Evolutionary conservation across 2,888 invertebrate genomes (phyloP), one percentile per base, ranked within the genome.

Genomic region (Leistus spinibarbis): DNA sequence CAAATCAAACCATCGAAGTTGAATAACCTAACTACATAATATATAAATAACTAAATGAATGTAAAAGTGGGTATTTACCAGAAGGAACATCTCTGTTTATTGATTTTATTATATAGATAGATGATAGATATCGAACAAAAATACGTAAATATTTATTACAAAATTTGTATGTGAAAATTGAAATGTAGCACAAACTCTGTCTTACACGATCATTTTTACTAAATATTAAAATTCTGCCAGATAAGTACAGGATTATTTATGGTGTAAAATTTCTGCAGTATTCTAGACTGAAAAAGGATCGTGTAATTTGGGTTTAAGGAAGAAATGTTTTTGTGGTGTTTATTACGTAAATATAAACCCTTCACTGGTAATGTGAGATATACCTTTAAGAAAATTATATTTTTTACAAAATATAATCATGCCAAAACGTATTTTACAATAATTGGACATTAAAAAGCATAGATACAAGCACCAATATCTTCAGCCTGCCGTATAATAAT

Each of bases 41-140:
- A 60, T 60, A 60, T 60, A 60, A 60, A 60, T 60, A 60, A 40
- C 40, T 40, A 40, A 40, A 40, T 40, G 40, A 60, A 60, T 22
- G 60, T 60, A 60, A 60, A 60, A 17, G 19, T 60, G 60, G 60
- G 60, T 60, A 60, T 60, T 22, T 60, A 16, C 60, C 19, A 19
- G 10, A 60, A 60, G 22, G 60, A 20, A 40, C 40, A 40, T 2
- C 40, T 40, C 40, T 40, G 40, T 40, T 40, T 40, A 40, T 40
- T 40, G 40, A 40, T 40, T 40, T 40, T 40, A 40, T 40, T 40
- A 40, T 40, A 40, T 40, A 40, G 40, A 40, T 40, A 40, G 40
- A 40, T n/a, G n/a, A n/a, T 40, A 40, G 40, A 60, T 60, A 60
- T 60, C 19, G 17, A 22, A 40, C 40, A 40, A 60, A 60, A 60